Evolutionary conservation across 1,140 invertebrate species (phyloP).

Genomic region (Tetramorium alpestre): DNA sequence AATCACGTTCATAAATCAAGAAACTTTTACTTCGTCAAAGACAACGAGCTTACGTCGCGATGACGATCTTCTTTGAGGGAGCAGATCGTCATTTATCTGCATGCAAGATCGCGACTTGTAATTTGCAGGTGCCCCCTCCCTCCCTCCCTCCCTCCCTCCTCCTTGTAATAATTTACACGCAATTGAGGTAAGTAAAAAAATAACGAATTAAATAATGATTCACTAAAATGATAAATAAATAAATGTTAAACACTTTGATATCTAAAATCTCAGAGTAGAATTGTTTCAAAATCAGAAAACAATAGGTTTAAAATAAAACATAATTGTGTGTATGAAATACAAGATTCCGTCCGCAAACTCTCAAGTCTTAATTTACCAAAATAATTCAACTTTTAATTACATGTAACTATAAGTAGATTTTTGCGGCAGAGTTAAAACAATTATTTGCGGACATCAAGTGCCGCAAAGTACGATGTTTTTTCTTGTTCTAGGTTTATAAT

Average conservation of each 20-base stretch:
- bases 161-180: conserved; percentile 14
- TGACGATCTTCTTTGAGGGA: conserved; percentile 48
- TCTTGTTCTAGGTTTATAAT: neutral
- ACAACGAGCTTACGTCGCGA: conserved; percentile 51
- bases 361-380: neutral
- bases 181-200: neutral
- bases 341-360: neutral
- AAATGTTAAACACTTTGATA: neutral
- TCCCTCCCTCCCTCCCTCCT: no score
- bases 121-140: neutral
- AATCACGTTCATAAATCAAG: conserved; percentile 60
- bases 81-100: conserved; percentile 56
- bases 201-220: conserved; percentile 11
- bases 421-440: neutral
- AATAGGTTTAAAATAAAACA: neutral
- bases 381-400: neutral
- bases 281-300: neutral
- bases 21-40: conserved; percentile 56
- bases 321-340: neutral
- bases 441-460: neutral
- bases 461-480: neutral
- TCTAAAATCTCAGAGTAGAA: neutral
- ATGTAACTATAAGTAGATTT: neutral
- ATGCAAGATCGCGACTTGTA: conserved; percentile 27
- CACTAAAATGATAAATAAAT: neutral